phyloP scores from a whole-genome alignment of 53 echinoderm and acorn worm genomes.

The Paracentrotus lividus region DNA sequence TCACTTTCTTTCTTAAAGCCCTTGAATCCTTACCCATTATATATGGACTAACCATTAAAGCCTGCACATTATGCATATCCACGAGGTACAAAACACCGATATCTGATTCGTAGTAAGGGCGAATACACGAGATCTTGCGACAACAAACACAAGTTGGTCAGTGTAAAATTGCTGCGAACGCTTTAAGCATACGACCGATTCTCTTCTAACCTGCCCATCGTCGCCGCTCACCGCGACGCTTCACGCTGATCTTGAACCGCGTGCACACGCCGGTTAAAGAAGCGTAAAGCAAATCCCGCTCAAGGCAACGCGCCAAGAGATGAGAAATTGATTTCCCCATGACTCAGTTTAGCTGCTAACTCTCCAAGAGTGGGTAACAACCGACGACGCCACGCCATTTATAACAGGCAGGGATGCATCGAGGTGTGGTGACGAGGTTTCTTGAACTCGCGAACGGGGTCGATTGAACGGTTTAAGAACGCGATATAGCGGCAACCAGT shows the following conservation, averaged over 20 bases:
- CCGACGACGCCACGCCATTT: neutral
- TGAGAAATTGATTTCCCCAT: neutral
- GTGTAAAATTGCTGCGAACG: constrained; percentile 2
- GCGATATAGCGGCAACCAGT: constrained; percentile 20
- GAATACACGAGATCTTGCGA: neutral
- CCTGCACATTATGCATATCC: neutral
- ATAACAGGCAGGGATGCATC: neutral
- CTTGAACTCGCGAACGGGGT: constrained; percentile 10
- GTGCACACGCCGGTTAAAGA: constrained; percentile 6
- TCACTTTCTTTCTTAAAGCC: neutral
- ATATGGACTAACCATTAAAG: constrained; percentile 14
- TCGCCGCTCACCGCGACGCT: no score
- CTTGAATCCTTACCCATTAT: neutral
- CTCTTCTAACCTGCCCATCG: neutral
- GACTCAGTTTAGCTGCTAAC: neutral
- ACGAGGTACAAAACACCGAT: neutral
- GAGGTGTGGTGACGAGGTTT: constrained; percentile 16
- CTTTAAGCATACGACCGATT: constrained; percentile 24
- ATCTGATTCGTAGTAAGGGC: neutral
- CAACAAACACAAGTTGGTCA: neutral
- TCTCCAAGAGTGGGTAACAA: neutral
- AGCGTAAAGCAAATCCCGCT: neutral
- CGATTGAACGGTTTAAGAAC: neutral
- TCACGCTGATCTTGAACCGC: neutral
- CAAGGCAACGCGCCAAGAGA: neutral